These are phyloP conservation scores for Archips crataeganus DNA, from an alignment of 2,888 invertebrate genomes.

Conservation along the genomic window DNA sequence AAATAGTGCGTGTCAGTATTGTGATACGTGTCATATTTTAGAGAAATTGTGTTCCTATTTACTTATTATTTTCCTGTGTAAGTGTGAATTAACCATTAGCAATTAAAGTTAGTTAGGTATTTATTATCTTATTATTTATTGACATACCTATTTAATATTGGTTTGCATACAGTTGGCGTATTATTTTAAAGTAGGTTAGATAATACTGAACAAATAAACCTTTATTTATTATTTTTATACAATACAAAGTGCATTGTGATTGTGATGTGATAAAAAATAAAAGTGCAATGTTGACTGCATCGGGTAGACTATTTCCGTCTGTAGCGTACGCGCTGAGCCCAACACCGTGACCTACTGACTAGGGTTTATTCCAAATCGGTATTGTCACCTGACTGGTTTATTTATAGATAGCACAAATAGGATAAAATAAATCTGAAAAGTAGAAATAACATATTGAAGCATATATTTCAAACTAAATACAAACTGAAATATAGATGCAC, in stretches of 20 bases:
- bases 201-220: no score
- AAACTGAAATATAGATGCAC: no score
- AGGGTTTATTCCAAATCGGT: constrained; percentile 69
- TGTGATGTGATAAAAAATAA: not conserved
- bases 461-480: no score
- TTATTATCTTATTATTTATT: no score
- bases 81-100: not conserved
- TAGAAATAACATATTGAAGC: no score
- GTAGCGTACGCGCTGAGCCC: constrained; percentile 50
- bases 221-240: no score
- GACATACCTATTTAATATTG: no score
- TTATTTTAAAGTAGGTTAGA: no score
- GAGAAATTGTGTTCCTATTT: not conserved
- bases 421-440: no score
- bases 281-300: constrained; percentile 37
- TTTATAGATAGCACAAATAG: constrained; percentile 51
- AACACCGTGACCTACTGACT: constrained; percentile 77
- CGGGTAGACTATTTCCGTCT: constrained; percentile 65
- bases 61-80: not conserved
- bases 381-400: constrained; percentile 58
- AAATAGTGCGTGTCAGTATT: constrained; percentile 13
- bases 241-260: not conserved
- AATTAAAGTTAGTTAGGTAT: no score
- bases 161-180: no score
- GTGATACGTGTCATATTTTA: constrained; percentile 14